phyloP scores from a whole-genome alignment of 2,888 invertebrate genomes.

The Eristalinus aeneus region DNA sequence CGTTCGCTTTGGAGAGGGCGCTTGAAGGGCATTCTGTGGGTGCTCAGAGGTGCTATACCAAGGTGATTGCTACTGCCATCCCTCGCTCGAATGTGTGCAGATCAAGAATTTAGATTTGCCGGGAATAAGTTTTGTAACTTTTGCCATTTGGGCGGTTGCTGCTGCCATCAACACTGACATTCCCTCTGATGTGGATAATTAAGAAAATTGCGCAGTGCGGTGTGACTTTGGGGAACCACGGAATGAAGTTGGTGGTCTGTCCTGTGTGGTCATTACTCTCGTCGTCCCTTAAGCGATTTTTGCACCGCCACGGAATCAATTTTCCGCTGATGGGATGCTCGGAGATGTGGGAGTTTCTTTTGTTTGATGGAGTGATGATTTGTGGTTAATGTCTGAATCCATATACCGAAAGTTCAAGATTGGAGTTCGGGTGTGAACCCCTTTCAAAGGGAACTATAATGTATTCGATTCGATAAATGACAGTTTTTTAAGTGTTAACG shows the following conservation, averaged over 20 bases:
- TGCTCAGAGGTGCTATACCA: not conserved
- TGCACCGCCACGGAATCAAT: too few relatives aligned
- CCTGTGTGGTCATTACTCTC: not conserved
- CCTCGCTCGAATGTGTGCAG: too few relatives aligned
- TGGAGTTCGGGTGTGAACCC: too few relatives aligned
- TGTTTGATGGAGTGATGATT: too few relatives aligned
- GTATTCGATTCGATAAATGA: too few relatives aligned
- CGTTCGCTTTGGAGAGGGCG: not conserved
- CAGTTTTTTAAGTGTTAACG: too few relatives aligned
- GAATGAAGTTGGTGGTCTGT: not conserved
- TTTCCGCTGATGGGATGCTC: too few relatives aligned
- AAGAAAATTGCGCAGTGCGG: not conserved
- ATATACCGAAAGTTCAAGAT: too few relatives aligned
- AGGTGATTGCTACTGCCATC: not conserved
- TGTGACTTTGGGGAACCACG: not conserved
- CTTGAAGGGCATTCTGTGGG: not conserved
- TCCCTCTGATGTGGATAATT: not conserved
- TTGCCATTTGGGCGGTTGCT: not conserved
- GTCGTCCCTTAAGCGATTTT: too few relatives aligned
- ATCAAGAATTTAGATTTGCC: not conserved
- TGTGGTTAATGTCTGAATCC: too few relatives aligned
- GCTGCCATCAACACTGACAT: not conserved
- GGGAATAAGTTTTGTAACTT: not conserved
- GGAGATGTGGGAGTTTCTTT: too few relatives aligned
- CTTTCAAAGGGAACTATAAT: too few relatives aligned